Base-by-base conservation (phyloP, 2,797 vertebrate genomes). In the Cyprinodon diabolis region DNA sequence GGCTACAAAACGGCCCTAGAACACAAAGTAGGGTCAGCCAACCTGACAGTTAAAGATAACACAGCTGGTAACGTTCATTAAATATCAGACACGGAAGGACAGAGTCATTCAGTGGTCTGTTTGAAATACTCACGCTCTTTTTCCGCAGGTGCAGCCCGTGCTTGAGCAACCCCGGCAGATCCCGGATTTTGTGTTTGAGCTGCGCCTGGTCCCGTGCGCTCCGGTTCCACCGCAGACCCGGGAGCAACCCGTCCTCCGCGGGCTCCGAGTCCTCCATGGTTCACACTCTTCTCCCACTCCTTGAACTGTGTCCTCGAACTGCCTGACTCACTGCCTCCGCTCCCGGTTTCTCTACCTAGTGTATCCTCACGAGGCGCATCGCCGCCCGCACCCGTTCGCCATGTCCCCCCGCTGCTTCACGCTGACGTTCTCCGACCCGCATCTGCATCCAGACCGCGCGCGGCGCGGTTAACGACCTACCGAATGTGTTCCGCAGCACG, bases 91-190 rank as follows among this genome's bases (percentile, higher is more conserved):
- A 83, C 75, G 72, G 82, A 84, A 82, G 80, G 77, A 84, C 69
- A 21, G 35, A 30, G 57, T 21, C 70, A 19, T 63, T 6, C 74
- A 35, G 67, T 30, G 66, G 63, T 54, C 55, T 65, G 47, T 63
- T 49, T 60, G 57, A 77, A 63, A 75, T 75, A 95, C 95, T 95
- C 91, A 95, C 94, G 91, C 94, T 95, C 87, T 95, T 95, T 91
- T 96, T 96, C 87, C 95, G 92, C 92, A 96, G 90, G 92, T 95
- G 94, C 84, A 96, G 92, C 49, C 95, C 95, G 91, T 96, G 95
- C 77, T 95, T 96, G 4, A 96, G 90, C 7, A 96, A 89, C 52
- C 94, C 94, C 49, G 95, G 95, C 73, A 96, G 90, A 49, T 96
- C 95, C 86, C 93, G 92, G 81, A 96, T 95, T 89, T 94, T 95